Evolutionary conservation across 1,140 invertebrate genomes (phyloP).

Genomic region (Cecropterus lyciades): DNA sequence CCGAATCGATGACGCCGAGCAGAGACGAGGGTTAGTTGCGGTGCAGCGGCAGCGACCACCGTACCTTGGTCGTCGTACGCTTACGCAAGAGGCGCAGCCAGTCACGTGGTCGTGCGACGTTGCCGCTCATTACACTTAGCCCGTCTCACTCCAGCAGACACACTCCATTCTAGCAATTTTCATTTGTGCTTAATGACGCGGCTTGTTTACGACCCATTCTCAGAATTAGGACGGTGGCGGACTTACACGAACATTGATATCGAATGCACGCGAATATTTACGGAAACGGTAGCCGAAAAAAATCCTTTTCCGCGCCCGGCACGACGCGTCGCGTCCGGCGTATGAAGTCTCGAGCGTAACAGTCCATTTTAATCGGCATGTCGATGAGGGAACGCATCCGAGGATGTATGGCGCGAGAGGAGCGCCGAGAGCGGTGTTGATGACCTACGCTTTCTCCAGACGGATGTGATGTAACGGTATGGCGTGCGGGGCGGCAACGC

Average conservation of each 20-base stretch:
- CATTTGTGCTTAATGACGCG: slow-evolving; percentile 77
- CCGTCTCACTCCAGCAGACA: slow-evolving; percentile 65
- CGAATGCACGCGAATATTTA: slow-evolving; percentile 41
- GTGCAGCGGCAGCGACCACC: slow-evolving; percentile 43
- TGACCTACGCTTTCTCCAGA: slow-evolving; percentile 78
- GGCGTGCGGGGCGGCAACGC: slow-evolving; percentile 70
- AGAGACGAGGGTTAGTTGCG: slow-evolving; percentile 45
- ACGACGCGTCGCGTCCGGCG: neutral
- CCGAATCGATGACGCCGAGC: slow-evolving; percentile 54
- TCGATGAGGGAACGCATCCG: neutral
- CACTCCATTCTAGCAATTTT: slow-evolving; percentile 73
- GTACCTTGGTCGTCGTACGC: slow-evolving; percentile 72
- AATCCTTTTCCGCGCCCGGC: neutral
- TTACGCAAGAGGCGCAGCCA: slow-evolving; percentile 78
- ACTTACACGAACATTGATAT: slow-evolving; percentile 48
- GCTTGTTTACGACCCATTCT: slow-evolving; percentile 75
- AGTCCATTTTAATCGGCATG: neutral
- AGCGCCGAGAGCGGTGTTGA: slow-evolving; percentile 59
- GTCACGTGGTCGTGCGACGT: slow-evolving; percentile 77
- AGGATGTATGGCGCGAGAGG: slow-evolving; percentile 8
- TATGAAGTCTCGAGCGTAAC: neutral
- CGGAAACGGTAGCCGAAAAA: slow-evolving; percentile 42
- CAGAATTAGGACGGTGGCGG: slow-evolving; percentile 66
- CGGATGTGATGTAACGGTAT: slow-evolving; percentile 77
- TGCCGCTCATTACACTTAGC: slow-evolving; percentile 62